A percentile compares a stretch with the other conserved stretches of the same genome.
These are phyloP conservation scores for Oryctes rhinoceros DNA, from an alignment of 1,140 invertebrate species.

Conservation along the genomic window DNA sequence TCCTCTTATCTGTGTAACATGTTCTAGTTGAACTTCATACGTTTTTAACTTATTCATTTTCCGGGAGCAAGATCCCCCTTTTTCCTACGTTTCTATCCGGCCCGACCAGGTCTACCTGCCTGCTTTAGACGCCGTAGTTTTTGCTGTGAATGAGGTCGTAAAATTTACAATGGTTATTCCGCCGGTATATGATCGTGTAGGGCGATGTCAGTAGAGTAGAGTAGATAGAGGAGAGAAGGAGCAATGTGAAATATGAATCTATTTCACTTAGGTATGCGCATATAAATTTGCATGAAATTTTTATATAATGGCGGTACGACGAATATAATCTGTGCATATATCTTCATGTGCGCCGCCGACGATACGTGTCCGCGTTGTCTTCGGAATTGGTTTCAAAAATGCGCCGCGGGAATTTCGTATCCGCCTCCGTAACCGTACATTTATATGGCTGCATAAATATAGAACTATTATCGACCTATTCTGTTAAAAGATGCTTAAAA, in stretches of 20 bases:
- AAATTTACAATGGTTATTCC: slow-evolving; percentile 25
- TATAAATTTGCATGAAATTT: slow-evolving; percentile 38
- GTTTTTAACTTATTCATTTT: no score
- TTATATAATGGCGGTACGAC: slow-evolving; percentile 25
- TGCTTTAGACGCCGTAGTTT: no score
- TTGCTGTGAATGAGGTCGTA: not conserved
- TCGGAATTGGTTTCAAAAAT: slow-evolving; percentile 6
- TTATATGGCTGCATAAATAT: not conserved
- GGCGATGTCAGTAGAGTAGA: slow-evolving; percentile 14
- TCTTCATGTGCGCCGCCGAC: not conserved
- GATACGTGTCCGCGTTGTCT: not conserved
- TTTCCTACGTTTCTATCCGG: no score
- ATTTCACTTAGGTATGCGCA: slow-evolving; percentile 36
- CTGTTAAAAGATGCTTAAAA: not conserved
- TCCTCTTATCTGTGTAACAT: no score
- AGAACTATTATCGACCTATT: slow-evolving; percentile 1
- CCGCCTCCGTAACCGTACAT: not conserved
- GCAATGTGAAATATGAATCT: slow-evolving; percentile 29
- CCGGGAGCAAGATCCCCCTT: no score
- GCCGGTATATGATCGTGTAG: slow-evolving; percentile 21
- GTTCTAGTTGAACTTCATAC: no score
- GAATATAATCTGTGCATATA: slow-evolving; percentile 34
- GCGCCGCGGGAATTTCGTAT: not conserved
- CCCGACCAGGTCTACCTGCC: no score
- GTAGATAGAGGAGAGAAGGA: not conserved